These are phyloP conservation scores for Ophion ventricosus DNA, from an alignment of 2,888 invertebrate species.

Conservation along the genomic window DNA sequence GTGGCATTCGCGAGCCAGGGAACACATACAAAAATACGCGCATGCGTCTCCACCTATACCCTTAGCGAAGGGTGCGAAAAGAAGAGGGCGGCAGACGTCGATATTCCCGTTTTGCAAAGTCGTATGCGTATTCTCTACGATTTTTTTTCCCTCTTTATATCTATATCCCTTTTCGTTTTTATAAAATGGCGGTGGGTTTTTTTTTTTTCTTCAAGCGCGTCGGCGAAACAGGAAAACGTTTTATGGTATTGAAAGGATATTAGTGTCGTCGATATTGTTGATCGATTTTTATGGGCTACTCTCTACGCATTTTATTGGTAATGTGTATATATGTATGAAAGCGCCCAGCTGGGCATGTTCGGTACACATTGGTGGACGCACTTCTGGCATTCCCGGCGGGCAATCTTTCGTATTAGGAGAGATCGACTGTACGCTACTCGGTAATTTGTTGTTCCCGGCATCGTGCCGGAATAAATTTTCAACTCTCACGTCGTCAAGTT, in stretches of 20 bases:
- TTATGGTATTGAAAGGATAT: conserved; percentile 33
- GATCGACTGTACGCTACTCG: conserved; percentile 75
- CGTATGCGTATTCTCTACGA: conserved; percentile 55
- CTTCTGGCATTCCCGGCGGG: conserved; percentile 77
- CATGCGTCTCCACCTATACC: conserved; percentile 57
- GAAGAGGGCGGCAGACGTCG: conserved; percentile 66
- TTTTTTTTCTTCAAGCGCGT: no score
- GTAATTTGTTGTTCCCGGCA: conserved; percentile 82
- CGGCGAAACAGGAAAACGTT: conserved; percentile 33
- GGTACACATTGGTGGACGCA: conserved; percentile 57
- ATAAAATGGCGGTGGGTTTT: no score
- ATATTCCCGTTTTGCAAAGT: conserved; percentile 71
- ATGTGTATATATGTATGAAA: conserved; percentile 7
- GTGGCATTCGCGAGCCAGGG: neutral
- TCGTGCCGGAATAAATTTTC: conserved; percentile 80
- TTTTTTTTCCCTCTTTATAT: conserved; percentile 40
- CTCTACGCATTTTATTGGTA: conserved; percentile 2
- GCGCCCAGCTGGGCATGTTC: conserved; percentile 42
- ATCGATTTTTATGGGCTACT: conserved; percentile 21
- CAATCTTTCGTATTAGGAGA: conserved; percentile 80
- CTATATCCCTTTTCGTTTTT: conserved; percentile 16
- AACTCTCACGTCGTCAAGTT: conserved; percentile 71
- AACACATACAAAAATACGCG: conserved; percentile 64
- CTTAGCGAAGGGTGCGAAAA: conserved; percentile 20
- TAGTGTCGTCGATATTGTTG: conserved; percentile 52